Base-by-base conservation (phyloP, 1,140 invertebrate species). In the Temnothorax longispinosus region DNA sequence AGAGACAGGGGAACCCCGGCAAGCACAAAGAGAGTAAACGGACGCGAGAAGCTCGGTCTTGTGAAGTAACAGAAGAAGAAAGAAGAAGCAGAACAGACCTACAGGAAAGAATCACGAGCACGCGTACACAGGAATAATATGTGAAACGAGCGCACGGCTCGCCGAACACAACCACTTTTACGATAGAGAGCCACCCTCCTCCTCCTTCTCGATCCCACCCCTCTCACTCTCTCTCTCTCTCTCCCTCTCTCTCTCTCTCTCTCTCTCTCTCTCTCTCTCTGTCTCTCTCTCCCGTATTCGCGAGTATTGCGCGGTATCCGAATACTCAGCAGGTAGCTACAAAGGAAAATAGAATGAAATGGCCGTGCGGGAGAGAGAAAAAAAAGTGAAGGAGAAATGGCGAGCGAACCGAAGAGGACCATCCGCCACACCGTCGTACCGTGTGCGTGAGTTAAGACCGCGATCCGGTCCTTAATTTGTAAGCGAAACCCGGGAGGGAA, bases 101-200 rank as follows among this genome's bases (percentile, higher is more conserved):
- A 67, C 62, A 47, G 56, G 44, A 38, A 41, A 56, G 54, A 75
- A 41, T 75, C 35, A 69, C 67, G 47, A 78, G 77, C 56, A 58
- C 50, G 77, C 35, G 47, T 21, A 62, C 60, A 71, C 35, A 52
- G 47, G n/a, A 65, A 64, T 87, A 85, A 85, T 76, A 87, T 82
- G 65, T 76, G 82, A 88, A 85, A 77, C 52, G 62, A 88, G 76
- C 67, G 62, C 44, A 87, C 50, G 44, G 76, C 60, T 90, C 62
- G 56, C 32, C 58, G 85, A 84, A 62, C 78, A 85, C 87, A 86
- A 78, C 84, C 78, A 41, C 81, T 91, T 91, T 91, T 91, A 91
- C 87, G 90, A 90, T 21, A 65, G 50, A 41, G 50, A 56, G 74
- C 50, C 15, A 32, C 27, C 21, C 44, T 44, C n/a, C n/a, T 27